Percentiles rank a stretch among this genome's conserved stretches.
Evolutionary conservation across 2,113 vertebrate genomes (phyloP).

Genomic region (rabbit (Oryctolagus cuniculus)): mOryCun1.1 NC_091438.1:26116501-26117000

Average conservation of each 20-base stretch:
- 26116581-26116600: constrained; percentile 81
- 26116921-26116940: constrained; percentile 78
- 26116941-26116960: constrained; percentile 16
- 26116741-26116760: constrained; percentile 73
- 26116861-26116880: constrained; percentile 85
- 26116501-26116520: not conserved
- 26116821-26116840: constrained; percentile 86
- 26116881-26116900: constrained; percentile 74
- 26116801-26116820: constrained; percentile 81
- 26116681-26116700: constrained; percentile 79
- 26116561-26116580: constrained; percentile 71
- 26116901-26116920: constrained; percentile 82
- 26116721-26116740: constrained; percentile 71
- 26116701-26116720: constrained; percentile 79
- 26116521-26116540: not conserved
- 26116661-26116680: constrained; percentile 61
- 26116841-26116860: constrained; percentile 81
- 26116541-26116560: constrained; percentile 27
- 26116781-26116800: constrained; percentile 75
- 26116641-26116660: constrained; percentile 75
- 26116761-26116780: constrained; percentile 55
- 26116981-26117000: constrained; percentile 73
- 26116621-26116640: constrained; percentile 57
- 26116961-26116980: constrained; percentile 78
- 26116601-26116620: constrained; percentile 48